Conservation (phyloP, 1,140 invertebrate genomes). For the Eriocheir sinensis region DNA sequence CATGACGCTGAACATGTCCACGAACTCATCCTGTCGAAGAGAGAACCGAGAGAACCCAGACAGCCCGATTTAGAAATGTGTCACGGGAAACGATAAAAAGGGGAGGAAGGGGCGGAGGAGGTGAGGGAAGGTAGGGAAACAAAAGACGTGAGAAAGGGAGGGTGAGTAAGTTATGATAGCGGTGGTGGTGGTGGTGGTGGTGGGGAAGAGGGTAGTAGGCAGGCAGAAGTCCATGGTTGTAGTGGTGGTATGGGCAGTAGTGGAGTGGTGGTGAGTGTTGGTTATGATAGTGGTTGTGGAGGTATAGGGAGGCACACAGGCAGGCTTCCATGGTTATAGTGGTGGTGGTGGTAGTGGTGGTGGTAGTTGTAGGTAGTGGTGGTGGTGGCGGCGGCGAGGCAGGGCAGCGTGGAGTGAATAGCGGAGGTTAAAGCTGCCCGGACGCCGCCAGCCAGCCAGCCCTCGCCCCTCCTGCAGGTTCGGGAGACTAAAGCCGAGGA, state of each 20-base stretch:
- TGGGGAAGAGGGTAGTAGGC: no score
- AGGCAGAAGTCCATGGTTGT: no score
- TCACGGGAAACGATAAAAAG: neutral
- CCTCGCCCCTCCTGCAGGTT: neutral
- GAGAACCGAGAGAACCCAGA: no score
- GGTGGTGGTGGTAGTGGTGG: neutral
- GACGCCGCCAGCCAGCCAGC: neutral
- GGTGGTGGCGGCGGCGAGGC: neutral
- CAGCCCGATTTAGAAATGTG: no score
- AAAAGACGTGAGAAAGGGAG: neutral
- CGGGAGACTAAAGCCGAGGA: neutral
- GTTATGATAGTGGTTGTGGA: neutral
- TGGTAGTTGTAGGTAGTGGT: no score
- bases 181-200: no score
- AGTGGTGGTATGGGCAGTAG: neutral
- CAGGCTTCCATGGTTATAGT: no score
- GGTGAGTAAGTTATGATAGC: neutral
- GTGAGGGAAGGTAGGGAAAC: neutral
- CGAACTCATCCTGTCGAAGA: no score
- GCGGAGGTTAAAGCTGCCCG: conserved; percentile 10
- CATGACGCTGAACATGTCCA: no score
- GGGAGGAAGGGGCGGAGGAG: no score
- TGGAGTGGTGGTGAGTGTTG: neutral
- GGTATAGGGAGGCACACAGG: no score
- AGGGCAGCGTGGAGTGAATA: conserved; percentile 8